Conservation (phyloP, 2,113 vertebrate species). For the Corydoras maculifer region DNA sequence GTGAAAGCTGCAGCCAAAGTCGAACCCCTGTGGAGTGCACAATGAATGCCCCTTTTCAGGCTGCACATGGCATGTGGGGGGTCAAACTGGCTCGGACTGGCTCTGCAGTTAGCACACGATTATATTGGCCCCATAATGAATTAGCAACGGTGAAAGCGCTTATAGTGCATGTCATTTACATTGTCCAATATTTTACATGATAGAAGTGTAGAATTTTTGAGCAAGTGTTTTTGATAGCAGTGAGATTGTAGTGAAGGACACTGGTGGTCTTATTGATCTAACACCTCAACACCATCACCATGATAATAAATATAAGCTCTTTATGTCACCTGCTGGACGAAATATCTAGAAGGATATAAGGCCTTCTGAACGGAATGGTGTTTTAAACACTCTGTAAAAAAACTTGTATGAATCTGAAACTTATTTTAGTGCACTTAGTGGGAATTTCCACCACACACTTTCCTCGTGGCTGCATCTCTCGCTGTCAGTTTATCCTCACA, state of each 20-base stretch:
- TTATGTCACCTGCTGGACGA: background rate
- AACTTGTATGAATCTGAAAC: background rate
- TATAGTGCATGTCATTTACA: conserved; percentile 6
- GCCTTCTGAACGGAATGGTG: background rate
- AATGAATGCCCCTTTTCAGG: conserved; percentile 11
- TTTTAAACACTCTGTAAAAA: background rate
- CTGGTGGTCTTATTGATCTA: too few species aligned
- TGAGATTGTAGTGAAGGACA: background rate
- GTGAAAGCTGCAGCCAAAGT: conserved; percentile 71
- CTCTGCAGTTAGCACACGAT: conserved; percentile 1
- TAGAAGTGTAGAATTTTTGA: background rate
- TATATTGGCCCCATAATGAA: conserved; percentile 8
- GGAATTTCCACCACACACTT: background rate
- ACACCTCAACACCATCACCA: background rate
- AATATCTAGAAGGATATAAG: background rate
- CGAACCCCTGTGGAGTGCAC: conserved; percentile 46
- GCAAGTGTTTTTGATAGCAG: background rate
- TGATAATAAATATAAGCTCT: background rate
- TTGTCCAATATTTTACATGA: background rate
- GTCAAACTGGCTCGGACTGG: conserved; percentile 5
- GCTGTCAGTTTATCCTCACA: background rate
- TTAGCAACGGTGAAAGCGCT: background rate
- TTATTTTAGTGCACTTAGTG: background rate
- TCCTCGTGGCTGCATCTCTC: background rate
- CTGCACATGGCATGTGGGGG: background rate